Evolutionary conservation across 2,797 vertebrate genomes (phyloP).

Genomic region (Emys orbicularis): DNA sequence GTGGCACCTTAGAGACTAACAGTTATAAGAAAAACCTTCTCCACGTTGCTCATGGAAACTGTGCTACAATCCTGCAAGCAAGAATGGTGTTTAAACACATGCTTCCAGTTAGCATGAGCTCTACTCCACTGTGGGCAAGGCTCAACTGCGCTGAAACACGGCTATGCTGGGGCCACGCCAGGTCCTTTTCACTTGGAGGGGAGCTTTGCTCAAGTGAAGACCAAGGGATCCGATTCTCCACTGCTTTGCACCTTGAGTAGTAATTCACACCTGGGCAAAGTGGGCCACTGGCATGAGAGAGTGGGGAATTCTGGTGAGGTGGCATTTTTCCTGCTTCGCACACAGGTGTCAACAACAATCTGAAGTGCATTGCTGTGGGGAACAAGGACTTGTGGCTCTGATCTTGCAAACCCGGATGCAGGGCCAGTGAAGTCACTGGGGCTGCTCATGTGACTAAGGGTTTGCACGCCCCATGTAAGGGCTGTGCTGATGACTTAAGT

Average conservation of each 20-base stretch:
- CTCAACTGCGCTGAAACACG: background rate
- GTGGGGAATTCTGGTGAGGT: background rate
- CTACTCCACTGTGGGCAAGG: background rate
- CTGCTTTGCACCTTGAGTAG: background rate
- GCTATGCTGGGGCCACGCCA: background rate
- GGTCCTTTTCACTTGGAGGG: background rate
- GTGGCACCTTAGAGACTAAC: no score
- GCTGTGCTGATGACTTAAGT: slow-evolving; percentile 20
- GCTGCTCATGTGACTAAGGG: background rate
- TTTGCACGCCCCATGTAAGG: slow-evolving; percentile 21
- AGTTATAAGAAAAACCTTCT: background rate
- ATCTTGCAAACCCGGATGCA: background rate
- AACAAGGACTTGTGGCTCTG: background rate
- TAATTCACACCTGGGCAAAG: background rate
- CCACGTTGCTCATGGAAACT: background rate
- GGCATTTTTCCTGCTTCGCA: background rate
- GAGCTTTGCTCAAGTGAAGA: background rate
- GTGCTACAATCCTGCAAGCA: background rate
- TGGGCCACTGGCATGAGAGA: background rate
- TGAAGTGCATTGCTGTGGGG: background rate
- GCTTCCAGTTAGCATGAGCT: background rate
- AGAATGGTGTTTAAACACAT: background rate
- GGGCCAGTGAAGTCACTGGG: background rate
- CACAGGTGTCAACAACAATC: background rate
- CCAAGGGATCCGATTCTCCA: background rate